phyloP scores from a whole-genome alignment of 1,140 invertebrate species.

The Piezodorus guildinii region DNA sequence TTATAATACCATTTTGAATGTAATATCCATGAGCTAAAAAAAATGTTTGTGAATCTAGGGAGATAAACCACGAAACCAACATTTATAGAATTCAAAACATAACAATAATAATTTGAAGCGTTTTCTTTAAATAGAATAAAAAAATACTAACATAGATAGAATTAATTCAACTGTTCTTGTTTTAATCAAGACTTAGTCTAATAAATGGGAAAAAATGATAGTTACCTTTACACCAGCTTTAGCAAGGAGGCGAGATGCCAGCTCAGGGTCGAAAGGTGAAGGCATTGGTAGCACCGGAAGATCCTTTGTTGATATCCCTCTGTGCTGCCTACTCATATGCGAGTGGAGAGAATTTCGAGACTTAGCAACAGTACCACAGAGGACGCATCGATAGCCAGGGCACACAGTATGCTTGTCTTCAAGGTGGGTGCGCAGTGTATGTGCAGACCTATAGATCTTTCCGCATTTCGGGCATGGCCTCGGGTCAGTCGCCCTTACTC shows the following conservation, averaged over 20 bases:
- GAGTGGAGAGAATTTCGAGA: constrained; percentile 81
- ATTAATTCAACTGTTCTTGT: too few species aligned
- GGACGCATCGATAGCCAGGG: constrained; percentile 78
- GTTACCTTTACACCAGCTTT: constrained; percentile 74
- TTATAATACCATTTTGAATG: too few species aligned
- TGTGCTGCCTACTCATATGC: constrained; percentile 83
- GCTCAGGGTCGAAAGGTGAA: constrained; percentile 74
- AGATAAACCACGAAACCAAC: too few species aligned
- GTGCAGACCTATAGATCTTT: constrained; percentile 79
- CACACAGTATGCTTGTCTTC: constrained; percentile 88
- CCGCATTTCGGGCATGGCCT: constrained; percentile 84
- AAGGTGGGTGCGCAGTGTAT: constrained; percentile 76
- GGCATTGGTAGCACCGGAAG: constrained; percentile 82
- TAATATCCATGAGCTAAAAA: too few species aligned
- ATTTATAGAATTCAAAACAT: too few species aligned
- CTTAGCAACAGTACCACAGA: constrained; percentile 84
- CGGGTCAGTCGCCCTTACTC: constrained; percentile 79
- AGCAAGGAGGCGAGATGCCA: constrained; percentile 63
- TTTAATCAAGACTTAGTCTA: too few species aligned
- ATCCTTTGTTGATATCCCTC: constrained; percentile 84
- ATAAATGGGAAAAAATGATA: background rate
- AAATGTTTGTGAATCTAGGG: too few species aligned
- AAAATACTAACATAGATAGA: too few species aligned
- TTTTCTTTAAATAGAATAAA: too few species aligned
- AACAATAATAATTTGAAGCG: too few species aligned